These are phyloP conservation scores for Hippoglossus hippoglossus DNA, from an alignment of 2,797 vertebrate species.

Conservation along the genomic window DNA sequence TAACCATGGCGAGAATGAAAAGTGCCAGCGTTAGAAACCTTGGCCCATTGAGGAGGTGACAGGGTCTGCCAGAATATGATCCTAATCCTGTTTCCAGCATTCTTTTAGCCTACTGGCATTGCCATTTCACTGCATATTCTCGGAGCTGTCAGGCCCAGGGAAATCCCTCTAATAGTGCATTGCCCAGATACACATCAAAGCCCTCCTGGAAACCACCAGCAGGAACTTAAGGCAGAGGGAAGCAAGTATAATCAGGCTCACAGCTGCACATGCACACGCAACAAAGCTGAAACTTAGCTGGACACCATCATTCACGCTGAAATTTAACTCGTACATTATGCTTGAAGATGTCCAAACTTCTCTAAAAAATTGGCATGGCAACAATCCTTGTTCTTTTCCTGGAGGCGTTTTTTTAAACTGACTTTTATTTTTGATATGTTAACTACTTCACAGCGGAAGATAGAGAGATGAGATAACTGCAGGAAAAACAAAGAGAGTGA, in stretches of 20 bases:
- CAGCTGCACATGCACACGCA: slow-evolving; percentile 45
- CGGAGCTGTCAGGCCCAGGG: slow-evolving; percentile 82
- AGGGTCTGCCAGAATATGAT: slow-evolving; percentile 94
- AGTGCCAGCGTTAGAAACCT: slow-evolving; percentile 88
- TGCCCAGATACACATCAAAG: slow-evolving; percentile 92
- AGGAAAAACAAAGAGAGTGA: slow-evolving; percentile 39
- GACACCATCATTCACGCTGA: slow-evolving; percentile 8
- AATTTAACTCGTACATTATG: slow-evolving; percentile 6
- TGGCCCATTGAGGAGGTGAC: slow-evolving; percentile 90
- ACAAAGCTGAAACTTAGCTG: slow-evolving; percentile 1
- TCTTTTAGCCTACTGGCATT: slow-evolving; percentile 87
- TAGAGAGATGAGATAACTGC: slow-evolving; percentile 1
- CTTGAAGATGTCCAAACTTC: slow-evolving; percentile 10
- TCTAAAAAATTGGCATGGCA: background rate
- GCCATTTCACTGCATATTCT: slow-evolving; percentile 84
- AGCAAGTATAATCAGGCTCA: slow-evolving; percentile 55
- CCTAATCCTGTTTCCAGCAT: slow-evolving; percentile 95
- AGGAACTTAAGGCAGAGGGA: slow-evolving; percentile 56
- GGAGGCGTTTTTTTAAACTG: background rate
- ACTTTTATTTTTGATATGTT: background rate
- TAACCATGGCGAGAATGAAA: slow-evolving; percentile 82
- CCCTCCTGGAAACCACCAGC: slow-evolving; percentile 84
- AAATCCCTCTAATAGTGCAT: slow-evolving; percentile 90
- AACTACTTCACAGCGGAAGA: background rate
- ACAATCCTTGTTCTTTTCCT: background rate